Percentiles rank a stretch among this genome's conserved stretches.
Evolutionary conservation across 2,888 invertebrate genomes (phyloP).

Genomic region (Camptogramma bilineatum): DNA sequence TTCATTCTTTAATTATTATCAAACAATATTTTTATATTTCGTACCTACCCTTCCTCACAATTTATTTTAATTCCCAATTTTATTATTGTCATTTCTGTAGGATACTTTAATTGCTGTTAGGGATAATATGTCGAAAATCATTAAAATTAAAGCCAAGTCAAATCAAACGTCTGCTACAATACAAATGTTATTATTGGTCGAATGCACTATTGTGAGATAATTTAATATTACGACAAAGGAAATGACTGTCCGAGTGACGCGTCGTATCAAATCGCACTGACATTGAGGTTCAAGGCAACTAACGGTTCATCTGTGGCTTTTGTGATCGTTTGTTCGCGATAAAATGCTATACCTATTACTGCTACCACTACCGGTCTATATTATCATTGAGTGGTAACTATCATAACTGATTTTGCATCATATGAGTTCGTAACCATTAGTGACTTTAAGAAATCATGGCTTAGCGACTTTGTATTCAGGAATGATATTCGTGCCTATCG

Average conservation of each 20-base stretch:
- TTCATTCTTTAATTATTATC: too few species aligned
- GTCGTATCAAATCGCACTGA: slow-evolving; percentile 81
- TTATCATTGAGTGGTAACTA: too few species aligned
- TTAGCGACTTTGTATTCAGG: too few species aligned
- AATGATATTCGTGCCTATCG: too few species aligned
- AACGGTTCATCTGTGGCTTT: slow-evolving; percentile 50
- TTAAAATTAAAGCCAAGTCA: not conserved
- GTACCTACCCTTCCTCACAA: too few species aligned
- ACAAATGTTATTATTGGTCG: slow-evolving; percentile 36
- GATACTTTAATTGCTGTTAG: not conserved
- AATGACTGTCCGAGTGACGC: slow-evolving; percentile 74
- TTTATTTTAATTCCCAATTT: too few species aligned
- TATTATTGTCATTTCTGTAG: too few species aligned
- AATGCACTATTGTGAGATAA: slow-evolving; percentile 67
- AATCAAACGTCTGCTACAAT: slow-evolving; percentile 5
- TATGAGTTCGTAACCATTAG: too few species aligned
- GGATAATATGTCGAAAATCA: not conserved
- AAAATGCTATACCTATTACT: not conserved
- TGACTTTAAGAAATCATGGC: too few species aligned
- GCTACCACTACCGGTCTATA: too few species aligned
- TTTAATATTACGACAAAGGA: slow-evolving; percentile 77
- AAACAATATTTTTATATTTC: too few species aligned
- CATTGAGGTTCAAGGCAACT: slow-evolving; percentile 68
- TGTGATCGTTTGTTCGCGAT: slow-evolving; percentile 58
- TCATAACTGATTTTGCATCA: too few species aligned